These are phyloP conservation scores for Scomber japonicus DNA, from an alignment of 2,113 vertebrate species.

Conservation along the genomic window DNA sequence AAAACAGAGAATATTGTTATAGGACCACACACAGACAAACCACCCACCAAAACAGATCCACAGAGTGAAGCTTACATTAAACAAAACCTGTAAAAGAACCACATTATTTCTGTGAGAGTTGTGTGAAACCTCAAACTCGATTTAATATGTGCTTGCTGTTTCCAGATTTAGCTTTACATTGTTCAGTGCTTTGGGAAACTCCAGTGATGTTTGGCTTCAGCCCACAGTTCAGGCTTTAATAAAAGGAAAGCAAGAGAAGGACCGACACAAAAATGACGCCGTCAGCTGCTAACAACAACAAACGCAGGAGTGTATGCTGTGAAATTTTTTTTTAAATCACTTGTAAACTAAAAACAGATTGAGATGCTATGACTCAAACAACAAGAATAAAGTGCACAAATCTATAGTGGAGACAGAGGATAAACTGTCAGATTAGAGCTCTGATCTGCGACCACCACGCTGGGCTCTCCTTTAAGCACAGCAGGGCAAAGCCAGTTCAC, in stretches of 20 bases:
- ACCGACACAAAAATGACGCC: neutral
- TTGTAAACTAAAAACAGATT: neutral
- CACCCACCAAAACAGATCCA: neutral
- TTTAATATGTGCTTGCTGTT: neutral
- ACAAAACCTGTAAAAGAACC: neutral
- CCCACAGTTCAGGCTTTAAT: constrained; percentile 10
- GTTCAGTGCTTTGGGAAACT: neutral
- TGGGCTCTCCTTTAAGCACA: constrained; percentile 87
- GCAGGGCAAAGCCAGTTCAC: constrained; percentile 93
- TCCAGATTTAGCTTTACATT: neutral
- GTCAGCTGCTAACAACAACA: neutral
- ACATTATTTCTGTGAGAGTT: neutral
- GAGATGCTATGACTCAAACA: neutral
- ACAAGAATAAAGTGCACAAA: neutral
- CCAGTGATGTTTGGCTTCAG: neutral
- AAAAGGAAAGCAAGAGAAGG: neutral
- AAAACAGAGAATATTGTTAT: constrained; percentile 7
- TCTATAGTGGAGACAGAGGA: constrained; percentile 76
- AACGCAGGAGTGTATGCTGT: neutral
- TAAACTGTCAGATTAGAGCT: constrained; percentile 88
- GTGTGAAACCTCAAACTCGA: neutral
- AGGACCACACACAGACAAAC: constrained; percentile 8
- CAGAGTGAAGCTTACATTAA: neutral
- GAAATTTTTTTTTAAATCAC: neutral
- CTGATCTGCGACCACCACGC: constrained; percentile 93